Evolutionary conservation across 2,797 vertebrate species (phyloP).

Genomic region (Gastrophryne carolinensis): DNA sequence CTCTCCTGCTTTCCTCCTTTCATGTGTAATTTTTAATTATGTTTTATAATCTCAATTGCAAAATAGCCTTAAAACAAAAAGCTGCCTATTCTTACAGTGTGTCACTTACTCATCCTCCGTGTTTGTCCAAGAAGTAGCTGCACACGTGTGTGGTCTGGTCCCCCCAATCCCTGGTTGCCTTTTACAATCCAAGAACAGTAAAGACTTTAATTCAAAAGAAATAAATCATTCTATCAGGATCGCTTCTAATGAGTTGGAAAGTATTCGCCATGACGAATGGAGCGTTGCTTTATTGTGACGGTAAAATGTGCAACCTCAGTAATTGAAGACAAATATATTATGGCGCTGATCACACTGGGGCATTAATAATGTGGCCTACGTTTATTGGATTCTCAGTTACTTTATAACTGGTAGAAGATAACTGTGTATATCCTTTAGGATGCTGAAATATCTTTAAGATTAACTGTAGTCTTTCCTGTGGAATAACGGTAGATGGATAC

Average conservation of each 20-base stretch:
- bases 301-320: neutral
- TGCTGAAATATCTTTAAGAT: too few species aligned
- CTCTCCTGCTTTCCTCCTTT: constrained; percentile 37
- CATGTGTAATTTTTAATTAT: constrained; percentile 52
- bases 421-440: too few species aligned
- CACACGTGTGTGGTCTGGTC: constrained; percentile 19
- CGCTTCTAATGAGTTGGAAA: neutral
- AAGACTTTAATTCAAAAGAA: neutral
- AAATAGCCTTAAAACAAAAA: constrained; percentile 51
- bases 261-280: neutral
- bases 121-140: neutral
- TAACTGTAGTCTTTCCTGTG: too few species aligned
- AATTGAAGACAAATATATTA: neutral
- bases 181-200: neutral
- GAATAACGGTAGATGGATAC: too few species aligned
- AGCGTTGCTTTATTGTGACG: neutral
- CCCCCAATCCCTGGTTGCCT: neutral
- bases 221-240: neutral
- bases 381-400: too few species aligned
- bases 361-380: neutral
- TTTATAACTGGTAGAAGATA: too few species aligned
- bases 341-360: neutral
- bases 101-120: constrained; percentile 6
- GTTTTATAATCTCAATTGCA: constrained; percentile 53
- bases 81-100: constrained; percentile 12